Percentiles rank a stretch among this genome's conserved stretches.
Evolutionary conservation across 2,113 vertebrate species (phyloP).

Genomic region (Sinocyclocheilus anshuiensis): DNA sequence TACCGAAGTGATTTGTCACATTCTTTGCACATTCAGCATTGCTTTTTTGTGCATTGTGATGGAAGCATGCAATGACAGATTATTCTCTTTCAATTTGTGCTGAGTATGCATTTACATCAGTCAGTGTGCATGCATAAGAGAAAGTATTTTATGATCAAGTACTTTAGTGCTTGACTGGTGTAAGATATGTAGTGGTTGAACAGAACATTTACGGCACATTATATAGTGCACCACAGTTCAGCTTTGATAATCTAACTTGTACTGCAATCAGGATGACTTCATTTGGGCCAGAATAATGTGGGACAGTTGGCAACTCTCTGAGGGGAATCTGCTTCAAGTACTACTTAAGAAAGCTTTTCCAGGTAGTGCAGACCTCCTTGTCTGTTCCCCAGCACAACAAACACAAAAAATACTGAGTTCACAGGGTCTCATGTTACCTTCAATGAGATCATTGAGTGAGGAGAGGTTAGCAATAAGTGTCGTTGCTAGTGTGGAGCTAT

Average conservation of each 20-base stretch:
- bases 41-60: not conserved
- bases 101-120: not conserved
- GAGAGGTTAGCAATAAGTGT: conserved; percentile 79
- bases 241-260: not conserved
- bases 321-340: not conserved
- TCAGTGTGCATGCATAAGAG: not conserved
- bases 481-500: conserved; percentile 76
- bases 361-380: not conserved
- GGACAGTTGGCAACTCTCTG: not conserved
- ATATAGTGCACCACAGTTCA: not conserved
- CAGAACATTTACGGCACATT: not conserved
- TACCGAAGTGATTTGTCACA: not conserved
- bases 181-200: not conserved
- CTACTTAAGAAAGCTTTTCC: not conserved
- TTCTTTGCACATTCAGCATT: not conserved
- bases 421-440: conserved; percentile 74
- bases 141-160: not conserved
- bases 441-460: conserved; percentile 78
- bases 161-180: not conserved
- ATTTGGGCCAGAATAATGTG: not conserved
- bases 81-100: not conserved
- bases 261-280: not conserved
- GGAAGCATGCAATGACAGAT: not conserved
- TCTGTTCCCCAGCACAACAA: not conserved
- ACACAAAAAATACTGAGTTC: not conserved